phyloP scores from a whole-genome alignment of 2,113 vertebrate species.

The Oxygymnocypris stewartii region DNA sequence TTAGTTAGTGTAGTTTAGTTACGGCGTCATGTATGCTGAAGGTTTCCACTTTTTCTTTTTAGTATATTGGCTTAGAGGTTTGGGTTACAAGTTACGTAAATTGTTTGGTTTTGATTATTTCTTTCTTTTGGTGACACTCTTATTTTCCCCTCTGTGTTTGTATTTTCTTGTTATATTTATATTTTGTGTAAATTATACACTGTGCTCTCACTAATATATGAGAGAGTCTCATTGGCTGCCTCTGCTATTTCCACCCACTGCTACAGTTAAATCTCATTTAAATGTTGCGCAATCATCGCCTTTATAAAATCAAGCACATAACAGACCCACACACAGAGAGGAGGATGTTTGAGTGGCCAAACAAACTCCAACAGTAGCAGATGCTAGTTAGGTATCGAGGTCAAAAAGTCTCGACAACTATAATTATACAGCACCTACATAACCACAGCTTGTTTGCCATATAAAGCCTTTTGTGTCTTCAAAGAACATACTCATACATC shows the following conservation, averaged over 20 bases:
- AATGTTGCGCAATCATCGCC: neutral
- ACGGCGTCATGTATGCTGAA: neutral
- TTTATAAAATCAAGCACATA: neutral
- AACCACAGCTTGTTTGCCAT: neutral
- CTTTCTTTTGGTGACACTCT: neutral
- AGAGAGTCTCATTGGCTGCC: neutral
- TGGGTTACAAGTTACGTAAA: neutral
- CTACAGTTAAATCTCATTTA: neutral
- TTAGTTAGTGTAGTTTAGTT: neutral
- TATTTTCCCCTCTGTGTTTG: neutral
- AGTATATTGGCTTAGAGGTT: neutral
- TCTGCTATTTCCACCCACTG: neutral
- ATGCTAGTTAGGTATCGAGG: neutral
- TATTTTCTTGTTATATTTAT: neutral
- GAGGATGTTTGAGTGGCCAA: slow-evolving; percentile 4
- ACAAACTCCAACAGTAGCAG: neutral
- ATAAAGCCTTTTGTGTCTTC: neutral
- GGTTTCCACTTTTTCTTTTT: neutral
- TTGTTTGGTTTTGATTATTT: neutral
- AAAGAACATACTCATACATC: neutral
- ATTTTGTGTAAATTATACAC: neutral
- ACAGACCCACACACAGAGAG: neutral
- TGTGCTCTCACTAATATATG: neutral
- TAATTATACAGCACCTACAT: neutral
- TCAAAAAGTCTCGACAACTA: neutral